Base-by-base conservation (phyloP, 2,888 invertebrate genomes). In the Prosopocoilus inquinatus region DNA sequence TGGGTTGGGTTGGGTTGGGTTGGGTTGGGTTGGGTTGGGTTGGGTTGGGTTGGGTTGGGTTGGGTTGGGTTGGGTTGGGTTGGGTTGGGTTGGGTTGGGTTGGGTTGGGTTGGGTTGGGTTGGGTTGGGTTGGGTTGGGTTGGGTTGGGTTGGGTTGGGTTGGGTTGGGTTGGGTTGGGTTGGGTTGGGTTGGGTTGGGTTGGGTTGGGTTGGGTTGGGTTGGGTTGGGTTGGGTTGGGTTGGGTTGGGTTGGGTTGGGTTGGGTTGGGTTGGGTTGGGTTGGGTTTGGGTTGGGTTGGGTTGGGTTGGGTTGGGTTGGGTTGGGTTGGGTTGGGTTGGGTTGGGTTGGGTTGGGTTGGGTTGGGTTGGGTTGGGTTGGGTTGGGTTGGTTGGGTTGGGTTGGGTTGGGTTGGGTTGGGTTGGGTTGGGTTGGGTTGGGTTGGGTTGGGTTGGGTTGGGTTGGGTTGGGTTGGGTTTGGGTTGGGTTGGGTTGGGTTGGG, bases 341-440 rank as follows among this genome's bases (percentile, higher is more conserved):
- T 36, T 54, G 51, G 51, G 12, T 16, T 33, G 50, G 28, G 9
- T 12, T 53, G 32, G 50, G 50, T 51, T 52, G 32, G 50, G 50
- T 53, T 52, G 50, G 48, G n/a, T 48, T 48, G 44, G 54, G 54
- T 16, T 54, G 51, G 53, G 20, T n/a, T 55, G 53, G 54, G 20
- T 28, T 54, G 9, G n/a, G n/a, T n/a, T n/a, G n/a, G n/a, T n/a
- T n/a, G n/a, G n/a, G n/a, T n/a, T n/a, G n/a, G n/a, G n/a, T 20
- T 54, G 13, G 50, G 47, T 49, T 49, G n/a, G 50, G 50, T 50
- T 49, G 50, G 47, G 13, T 48, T 49, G 47, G 47, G 13, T 48
- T 48, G 13, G 47, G 47, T 48, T 48, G 47, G 47, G 48, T 50
- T 50, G 47, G 50, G 50, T 50, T 41, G 47, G 13, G 47, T 11